Evolutionary conservation across 2,113 vertebrate species (phyloP).

Genomic region (Dipodomys spectabilis): DNA sequence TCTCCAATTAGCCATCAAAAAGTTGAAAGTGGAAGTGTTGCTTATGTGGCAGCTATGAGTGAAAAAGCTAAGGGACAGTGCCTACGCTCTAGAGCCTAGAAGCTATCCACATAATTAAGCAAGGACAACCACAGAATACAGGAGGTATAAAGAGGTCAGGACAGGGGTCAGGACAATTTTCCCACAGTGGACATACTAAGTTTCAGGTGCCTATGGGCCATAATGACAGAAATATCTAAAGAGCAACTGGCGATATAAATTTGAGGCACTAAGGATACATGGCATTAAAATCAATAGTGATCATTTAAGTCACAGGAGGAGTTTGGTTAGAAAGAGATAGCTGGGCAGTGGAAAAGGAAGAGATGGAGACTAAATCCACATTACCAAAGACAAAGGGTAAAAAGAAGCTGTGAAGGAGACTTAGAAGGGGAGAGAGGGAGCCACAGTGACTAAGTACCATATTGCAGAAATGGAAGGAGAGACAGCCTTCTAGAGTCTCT

Average conservation of each 20-base stretch:
- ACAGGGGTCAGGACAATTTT: background rate
- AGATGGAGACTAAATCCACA: background rate
- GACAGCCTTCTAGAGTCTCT: conserved; percentile 2
- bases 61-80: too few species aligned
- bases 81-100: too few species aligned
- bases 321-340: background rate
- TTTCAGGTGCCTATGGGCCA: background rate
- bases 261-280: background rate
- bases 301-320: background rate
- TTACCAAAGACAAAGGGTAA: conserved; percentile 27
- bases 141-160: too few species aligned
- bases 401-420: background rate
- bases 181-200: background rate
- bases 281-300: background rate
- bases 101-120: background rate
- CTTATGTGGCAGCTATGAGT: background rate
- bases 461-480: background rate
- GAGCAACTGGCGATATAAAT: background rate
- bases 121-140: background rate
- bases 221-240: conserved; percentile 29
- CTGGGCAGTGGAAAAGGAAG: background rate
- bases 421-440: background rate
- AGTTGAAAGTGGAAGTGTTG: background rate
- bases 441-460: background rate
- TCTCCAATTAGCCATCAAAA: too few species aligned